These are phyloP conservation scores for Cygnus atratus DNA, from an alignment of 2,113 vertebrate species.

Conservation along the genomic window DNA sequence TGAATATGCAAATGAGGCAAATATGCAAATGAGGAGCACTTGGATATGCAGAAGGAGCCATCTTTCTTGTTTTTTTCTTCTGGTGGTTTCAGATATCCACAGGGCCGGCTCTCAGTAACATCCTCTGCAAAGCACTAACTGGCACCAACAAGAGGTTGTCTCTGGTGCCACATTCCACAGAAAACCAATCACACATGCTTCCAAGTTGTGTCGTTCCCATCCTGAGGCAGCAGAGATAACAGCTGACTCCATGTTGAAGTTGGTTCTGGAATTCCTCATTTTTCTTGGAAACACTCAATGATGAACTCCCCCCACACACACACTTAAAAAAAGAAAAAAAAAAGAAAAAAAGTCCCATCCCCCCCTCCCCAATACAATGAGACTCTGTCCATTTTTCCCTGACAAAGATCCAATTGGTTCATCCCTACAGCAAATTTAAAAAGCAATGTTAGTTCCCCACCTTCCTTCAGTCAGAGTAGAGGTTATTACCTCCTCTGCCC, in stretches of 20 bases:
- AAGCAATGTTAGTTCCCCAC: slow-evolving; percentile 1
- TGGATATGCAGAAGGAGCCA: slow-evolving; percentile 50
- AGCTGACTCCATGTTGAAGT: neutral
- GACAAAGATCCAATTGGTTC: slow-evolving; percentile 1
- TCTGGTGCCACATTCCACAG: neutral
- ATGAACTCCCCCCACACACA: neutral
- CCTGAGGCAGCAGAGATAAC: slow-evolving; percentile 8
- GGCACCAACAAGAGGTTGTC: neutral
- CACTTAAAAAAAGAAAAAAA: neutral
- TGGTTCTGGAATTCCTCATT: slow-evolving; percentile 49
- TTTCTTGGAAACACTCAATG: slow-evolving; percentile 42
- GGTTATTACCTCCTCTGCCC: neutral
- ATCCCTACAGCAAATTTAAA: slow-evolving; percentile 23
- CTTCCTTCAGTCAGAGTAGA: neutral
- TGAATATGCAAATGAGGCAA: slow-evolving; percentile 56
- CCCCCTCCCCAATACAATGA: neutral
- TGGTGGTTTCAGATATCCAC: neutral
- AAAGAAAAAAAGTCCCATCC: neutral
- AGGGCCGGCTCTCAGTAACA: neutral
- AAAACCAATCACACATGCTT: neutral
- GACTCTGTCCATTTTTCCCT: slow-evolving; percentile 18
- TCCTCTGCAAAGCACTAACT: neutral
- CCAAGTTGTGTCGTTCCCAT: neutral
- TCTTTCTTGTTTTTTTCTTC: neutral
- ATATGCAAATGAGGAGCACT: slow-evolving; percentile 61